A percentile compares a stretch with the other conserved stretches of the same genome.
Evolutionary conservation across 2,797 vertebrate genomes (phyloP).

Genomic region (Notolabrus celidotus): DNA sequence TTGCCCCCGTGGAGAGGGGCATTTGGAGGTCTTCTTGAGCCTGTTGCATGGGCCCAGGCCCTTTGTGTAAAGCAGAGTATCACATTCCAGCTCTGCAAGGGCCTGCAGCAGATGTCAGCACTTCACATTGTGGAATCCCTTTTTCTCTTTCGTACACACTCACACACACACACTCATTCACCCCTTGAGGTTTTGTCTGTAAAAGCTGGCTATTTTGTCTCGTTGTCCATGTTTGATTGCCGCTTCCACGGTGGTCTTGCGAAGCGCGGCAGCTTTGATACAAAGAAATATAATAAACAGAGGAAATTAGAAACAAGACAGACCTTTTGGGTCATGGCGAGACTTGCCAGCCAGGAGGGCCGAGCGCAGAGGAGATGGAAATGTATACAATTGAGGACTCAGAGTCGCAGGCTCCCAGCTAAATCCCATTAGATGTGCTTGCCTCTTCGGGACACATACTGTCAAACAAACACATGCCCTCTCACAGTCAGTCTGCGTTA

Average conservation of each 20-base stretch:
- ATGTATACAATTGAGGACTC: slow-evolving; percentile 70
- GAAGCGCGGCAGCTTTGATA: slow-evolving; percentile 74
- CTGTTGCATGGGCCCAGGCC: slow-evolving; percentile 74
- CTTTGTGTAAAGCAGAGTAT: slow-evolving; percentile 85
- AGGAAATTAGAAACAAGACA: slow-evolving; percentile 81
- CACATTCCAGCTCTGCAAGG: slow-evolving; percentile 85
- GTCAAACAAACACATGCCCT: slow-evolving; percentile 64
- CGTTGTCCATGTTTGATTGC: slow-evolving; percentile 75
- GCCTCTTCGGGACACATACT: slow-evolving; percentile 42
- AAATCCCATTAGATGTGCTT: slow-evolving; percentile 64
- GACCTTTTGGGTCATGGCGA: slow-evolving; percentile 69
- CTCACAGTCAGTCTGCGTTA: slow-evolving; percentile 32
- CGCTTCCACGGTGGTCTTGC: slow-evolving; percentile 83
- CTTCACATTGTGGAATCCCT: slow-evolving; percentile 84
- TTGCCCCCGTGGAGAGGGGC: slow-evolving; percentile 69
- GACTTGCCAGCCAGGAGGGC: slow-evolving; percentile 57
- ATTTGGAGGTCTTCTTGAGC: slow-evolving; percentile 72
- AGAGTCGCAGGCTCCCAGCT: slow-evolving; percentile 38
- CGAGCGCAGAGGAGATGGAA: slow-evolving; percentile 43
- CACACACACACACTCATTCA: slow-evolving; percentile 51
- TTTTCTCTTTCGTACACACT: slow-evolving; percentile 53
- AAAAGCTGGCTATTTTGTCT: slow-evolving; percentile 82
- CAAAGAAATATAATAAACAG: slow-evolving; percentile 81
- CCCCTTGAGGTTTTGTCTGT: slow-evolving; percentile 77
- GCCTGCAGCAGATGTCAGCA: slow-evolving; percentile 88